These are phyloP conservation scores for Hiodon tergisus DNA, from an alignment of 2,113 vertebrate species.

Conservation along the genomic window DNA sequence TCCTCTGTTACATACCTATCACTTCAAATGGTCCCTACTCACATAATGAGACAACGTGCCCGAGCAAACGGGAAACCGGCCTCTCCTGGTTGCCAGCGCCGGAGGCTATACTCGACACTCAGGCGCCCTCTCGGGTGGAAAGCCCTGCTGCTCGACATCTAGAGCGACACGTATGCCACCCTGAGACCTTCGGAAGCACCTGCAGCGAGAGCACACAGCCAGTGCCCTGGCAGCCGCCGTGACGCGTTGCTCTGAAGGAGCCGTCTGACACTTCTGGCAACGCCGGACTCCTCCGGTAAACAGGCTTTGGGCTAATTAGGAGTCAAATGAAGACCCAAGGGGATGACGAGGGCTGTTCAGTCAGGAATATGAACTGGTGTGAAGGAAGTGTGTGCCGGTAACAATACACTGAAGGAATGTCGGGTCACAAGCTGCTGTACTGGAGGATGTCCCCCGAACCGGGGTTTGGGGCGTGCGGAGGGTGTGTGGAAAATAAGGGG, in stretches of 20 bases:
- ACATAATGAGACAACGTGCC: neutral
- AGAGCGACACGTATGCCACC: conserved; percentile 25
- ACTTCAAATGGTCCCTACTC: too few species aligned
- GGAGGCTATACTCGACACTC: neutral
- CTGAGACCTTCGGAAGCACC: conserved; percentile 20
- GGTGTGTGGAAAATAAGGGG: neutral
- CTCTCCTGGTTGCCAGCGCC: neutral
- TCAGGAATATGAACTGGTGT: neutral
- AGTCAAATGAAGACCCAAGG: neutral
- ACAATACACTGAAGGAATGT: neutral
- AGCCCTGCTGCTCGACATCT: conserved; percentile 13
- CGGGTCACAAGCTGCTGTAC: neutral
- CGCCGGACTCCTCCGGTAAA: neutral
- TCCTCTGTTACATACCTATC: too few species aligned
- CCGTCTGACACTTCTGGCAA: neutral
- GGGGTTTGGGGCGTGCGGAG: too few species aligned
- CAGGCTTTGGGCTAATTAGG: neutral
- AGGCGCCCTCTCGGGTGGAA: neutral
- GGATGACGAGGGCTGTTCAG: neutral
- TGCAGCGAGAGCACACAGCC: conserved; percentile 7
- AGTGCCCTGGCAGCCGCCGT: neutral
- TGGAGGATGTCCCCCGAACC: too few species aligned
- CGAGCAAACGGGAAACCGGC: neutral
- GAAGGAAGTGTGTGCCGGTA: too few species aligned
- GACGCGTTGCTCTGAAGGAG: neutral